Evolutionary conservation across 2,113 vertebrate species (phyloP).

Genomic region (human): DNA sequence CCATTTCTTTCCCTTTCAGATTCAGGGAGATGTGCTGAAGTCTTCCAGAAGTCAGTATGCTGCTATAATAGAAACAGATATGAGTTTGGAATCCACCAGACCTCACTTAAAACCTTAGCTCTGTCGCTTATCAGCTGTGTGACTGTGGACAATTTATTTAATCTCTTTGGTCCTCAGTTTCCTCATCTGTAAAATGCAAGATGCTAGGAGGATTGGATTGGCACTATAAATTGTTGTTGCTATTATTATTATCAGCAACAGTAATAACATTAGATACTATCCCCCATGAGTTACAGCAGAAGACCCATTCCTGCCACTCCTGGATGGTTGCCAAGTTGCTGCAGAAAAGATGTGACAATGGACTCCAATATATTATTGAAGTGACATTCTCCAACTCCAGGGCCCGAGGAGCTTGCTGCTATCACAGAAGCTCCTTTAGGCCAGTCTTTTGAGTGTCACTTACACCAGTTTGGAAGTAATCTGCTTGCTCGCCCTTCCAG

Average conservation of each 20-base stretch:
- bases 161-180: background rate
- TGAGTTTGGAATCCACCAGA: background rate
- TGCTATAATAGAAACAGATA: background rate
- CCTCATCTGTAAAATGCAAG: background rate
- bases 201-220: background rate
- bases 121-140: background rate
- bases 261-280: background rate
- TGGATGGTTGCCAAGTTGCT: conserved; percentile 31
- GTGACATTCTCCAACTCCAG: conserved; percentile 80
- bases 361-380: conserved; percentile 79
- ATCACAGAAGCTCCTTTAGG: conserved; percentile 79
- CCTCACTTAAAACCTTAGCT: background rate
- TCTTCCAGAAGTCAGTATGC: background rate
- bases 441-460: conserved; percentile 87
- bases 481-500: conserved; percentile 86
- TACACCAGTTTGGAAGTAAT: conserved; percentile 88
- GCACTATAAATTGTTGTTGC: background rate
- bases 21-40: background rate
- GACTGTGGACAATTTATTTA: background rate
- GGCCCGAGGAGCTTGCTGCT: conserved; percentile 70
- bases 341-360: conserved; percentile 65
- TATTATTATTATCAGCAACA: background rate
- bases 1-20: background rate
- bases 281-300: background rate
- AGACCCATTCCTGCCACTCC: background rate